These are phyloP conservation scores for Batillaria attramentaria DNA, from an alignment of 1,140 invertebrate genomes.

Conservation along the genomic window DNA sequence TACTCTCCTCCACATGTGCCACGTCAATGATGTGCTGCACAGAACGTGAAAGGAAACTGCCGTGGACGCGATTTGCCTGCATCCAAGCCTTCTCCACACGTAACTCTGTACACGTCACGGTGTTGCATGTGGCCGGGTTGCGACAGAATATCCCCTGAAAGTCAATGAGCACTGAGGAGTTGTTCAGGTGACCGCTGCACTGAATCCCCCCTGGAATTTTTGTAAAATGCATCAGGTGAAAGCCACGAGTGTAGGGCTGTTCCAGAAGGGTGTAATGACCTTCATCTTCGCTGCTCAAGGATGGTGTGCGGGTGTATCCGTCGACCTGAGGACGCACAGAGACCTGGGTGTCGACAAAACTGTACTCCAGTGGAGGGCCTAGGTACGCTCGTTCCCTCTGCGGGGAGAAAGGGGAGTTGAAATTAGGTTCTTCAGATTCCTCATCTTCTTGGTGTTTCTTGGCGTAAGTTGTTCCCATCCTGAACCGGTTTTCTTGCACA, in stretches of 20 bases:
- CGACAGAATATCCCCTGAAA: slow-evolving; percentile 21
- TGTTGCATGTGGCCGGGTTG: background rate
- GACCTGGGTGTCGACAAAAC: slow-evolving; percentile 16
- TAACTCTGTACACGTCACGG: background rate
- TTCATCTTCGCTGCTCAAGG: slow-evolving; percentile 20
- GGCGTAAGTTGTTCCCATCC: slow-evolving; percentile 11
- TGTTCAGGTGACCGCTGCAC: background rate
- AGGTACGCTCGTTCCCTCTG: slow-evolving; percentile 13
- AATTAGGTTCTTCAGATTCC: background rate
- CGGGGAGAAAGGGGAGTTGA: slow-evolving; percentile 22
- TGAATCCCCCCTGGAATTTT: background rate
- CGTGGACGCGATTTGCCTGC: slow-evolving; percentile 1
- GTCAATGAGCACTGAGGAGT: slow-evolving; percentile 9
- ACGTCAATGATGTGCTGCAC: slow-evolving; percentile 18
- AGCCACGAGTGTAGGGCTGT: slow-evolving; percentile 11
- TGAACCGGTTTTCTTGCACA: background rate
- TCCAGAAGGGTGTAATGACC: slow-evolving; percentile 14
- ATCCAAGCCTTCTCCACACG: slow-evolving; percentile 25
- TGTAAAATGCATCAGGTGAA: slow-evolving; percentile 9
- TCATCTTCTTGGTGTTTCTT: slow-evolving; percentile 14
- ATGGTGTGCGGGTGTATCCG: slow-evolving; percentile 11
- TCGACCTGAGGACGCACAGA: slow-evolving; percentile 3
- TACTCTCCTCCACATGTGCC: slow-evolving; percentile 17
- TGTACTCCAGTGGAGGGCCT: slow-evolving; percentile 12
- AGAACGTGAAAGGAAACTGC: background rate